Evolutionary conservation across 2,113 vertebrate species (phyloP).

Genomic region (Poeciliopsis turrubarensis): DNA sequence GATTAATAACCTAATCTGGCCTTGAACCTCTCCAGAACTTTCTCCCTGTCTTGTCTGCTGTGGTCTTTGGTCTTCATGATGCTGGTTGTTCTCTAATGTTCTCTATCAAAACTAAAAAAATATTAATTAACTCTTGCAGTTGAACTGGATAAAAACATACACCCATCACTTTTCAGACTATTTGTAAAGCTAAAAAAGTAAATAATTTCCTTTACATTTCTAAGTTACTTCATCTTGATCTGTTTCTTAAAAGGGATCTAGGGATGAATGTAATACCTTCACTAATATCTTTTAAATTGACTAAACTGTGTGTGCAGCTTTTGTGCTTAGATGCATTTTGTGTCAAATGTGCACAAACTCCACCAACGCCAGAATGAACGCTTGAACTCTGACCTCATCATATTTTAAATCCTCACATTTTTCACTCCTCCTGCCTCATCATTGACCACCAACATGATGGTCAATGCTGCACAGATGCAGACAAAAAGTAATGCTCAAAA

Average conservation of each 20-base stretch:
- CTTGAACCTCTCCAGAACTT: background rate
- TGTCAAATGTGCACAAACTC: background rate
- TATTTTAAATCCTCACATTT: conserved; percentile 15
- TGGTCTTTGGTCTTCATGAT: background rate
- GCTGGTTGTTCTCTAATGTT: background rate
- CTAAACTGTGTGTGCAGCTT: background rate
- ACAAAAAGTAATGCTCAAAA: conserved; percentile 35
- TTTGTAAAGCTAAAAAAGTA: background rate
- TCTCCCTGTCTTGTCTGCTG: background rate
- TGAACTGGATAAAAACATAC: background rate
- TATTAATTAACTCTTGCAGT: too few relatives aligned
- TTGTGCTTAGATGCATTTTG: background rate
- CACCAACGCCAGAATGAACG: background rate
- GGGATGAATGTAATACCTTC: background rate
- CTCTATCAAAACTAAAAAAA: background rate
- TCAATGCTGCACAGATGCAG: background rate
- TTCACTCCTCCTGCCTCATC: background rate
- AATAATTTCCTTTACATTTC: background rate
- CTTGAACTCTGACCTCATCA: conserved; percentile 11
- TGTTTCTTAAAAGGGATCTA: background rate
- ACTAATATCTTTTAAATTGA: background rate
- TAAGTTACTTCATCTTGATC: background rate
- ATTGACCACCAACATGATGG: background rate
- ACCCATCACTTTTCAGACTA: background rate
- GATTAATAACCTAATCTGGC: background rate